Percentiles rank a stretch among this genome's conserved stretches.
Conservation (phyloP, 2,113 vertebrate species). For the Leiothrix lutea region DNA sequence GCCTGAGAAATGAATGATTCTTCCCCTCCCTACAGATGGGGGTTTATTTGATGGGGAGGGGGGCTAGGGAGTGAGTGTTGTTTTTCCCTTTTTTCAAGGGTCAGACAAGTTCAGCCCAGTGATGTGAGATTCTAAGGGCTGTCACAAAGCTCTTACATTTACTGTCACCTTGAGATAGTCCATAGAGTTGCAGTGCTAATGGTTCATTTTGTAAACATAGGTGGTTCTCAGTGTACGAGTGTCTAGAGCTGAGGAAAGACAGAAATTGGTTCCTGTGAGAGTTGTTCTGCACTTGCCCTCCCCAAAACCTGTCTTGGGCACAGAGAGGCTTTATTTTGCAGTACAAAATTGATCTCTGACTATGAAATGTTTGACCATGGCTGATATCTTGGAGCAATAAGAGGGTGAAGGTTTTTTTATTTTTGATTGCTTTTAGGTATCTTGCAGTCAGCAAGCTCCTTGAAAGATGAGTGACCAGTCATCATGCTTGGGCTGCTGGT, state of each 20-base stretch:
- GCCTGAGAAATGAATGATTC: neutral
- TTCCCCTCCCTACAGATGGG: neutral
- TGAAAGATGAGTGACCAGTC: neutral
- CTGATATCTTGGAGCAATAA: neutral
- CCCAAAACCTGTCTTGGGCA: fast-evolving
- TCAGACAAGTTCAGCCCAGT: neutral
- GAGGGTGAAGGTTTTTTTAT: fast-evolving
- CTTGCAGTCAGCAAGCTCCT: neutral
- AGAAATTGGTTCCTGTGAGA: neutral
- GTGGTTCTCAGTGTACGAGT: neutral
- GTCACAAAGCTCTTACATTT: neutral
- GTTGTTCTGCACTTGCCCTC: neutral
- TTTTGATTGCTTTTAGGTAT: neutral
- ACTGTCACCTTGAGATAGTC: neutral
- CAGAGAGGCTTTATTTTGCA: neutral
- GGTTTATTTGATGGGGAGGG: neutral
- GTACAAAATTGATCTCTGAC: neutral
- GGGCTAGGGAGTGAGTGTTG: fast-evolving
- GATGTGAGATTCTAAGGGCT: neutral
- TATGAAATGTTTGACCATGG: neutral
- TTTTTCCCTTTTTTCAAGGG: neutral
- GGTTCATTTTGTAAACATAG: neutral
- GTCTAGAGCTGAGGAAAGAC: neutral
- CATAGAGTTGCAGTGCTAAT: neutral
- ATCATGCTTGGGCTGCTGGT: neutral